phyloP scores from a whole-genome alignment of 1,140 invertebrate genomes.

The Drosophila gunungcola region DNA sequence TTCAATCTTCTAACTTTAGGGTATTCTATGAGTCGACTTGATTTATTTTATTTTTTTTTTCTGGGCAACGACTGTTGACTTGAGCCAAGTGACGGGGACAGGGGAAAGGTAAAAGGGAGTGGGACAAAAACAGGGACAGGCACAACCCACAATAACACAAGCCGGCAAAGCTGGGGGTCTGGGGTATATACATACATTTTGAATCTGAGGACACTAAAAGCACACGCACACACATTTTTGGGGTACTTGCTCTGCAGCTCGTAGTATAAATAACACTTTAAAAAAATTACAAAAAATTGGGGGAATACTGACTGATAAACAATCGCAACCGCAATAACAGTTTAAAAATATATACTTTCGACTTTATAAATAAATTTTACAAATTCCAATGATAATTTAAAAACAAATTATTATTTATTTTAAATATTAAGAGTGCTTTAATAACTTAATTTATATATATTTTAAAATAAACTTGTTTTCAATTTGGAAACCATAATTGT shows the following conservation, averaged over 20 bases:
- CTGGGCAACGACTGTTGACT: slow-evolving; percentile 19
- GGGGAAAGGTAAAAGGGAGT: background rate
- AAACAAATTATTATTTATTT: too few species aligned
- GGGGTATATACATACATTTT: slow-evolving; percentile 33
- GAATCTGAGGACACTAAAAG: slow-evolving; percentile 18
- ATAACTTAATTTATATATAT: too few species aligned
- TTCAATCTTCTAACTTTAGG: background rate
- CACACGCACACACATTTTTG: slow-evolving; percentile 16
- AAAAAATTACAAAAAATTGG: slow-evolving; percentile 22
- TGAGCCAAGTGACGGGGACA: slow-evolving; percentile 1
- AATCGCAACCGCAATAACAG: background rate
- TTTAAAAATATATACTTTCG: background rate
- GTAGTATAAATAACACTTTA: slow-evolving; percentile 43
- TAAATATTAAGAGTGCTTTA: too few species aligned
- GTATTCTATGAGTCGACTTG: background rate
- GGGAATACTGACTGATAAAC: background rate
- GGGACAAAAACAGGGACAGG: background rate
- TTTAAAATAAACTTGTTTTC: too few species aligned
- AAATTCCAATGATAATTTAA: too few species aligned
- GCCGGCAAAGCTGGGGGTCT: slow-evolving; percentile 11
- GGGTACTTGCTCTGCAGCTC: slow-evolving; percentile 24
- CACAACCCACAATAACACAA: slow-evolving; percentile 7
- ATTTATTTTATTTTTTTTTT: slow-evolving; percentile 6
- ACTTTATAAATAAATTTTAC: too few species aligned
- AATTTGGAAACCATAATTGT: too few species aligned